Base-by-base conservation (phyloP, 1,140 invertebrate genomes). In the Mercenaria mercenaria region DNA sequence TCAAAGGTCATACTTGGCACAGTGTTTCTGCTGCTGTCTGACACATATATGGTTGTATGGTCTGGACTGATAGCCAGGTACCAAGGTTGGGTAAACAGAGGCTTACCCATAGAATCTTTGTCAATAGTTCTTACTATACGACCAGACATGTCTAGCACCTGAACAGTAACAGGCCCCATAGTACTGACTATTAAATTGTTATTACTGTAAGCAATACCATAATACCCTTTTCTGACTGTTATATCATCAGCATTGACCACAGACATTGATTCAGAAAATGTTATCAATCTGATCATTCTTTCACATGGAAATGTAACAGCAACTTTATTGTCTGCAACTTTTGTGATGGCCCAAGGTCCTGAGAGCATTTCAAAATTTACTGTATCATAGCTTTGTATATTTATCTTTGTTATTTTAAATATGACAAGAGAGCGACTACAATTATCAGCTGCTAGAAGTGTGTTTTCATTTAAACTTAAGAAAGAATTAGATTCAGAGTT, bases 231-330 rank as follows among this genome's bases (percentile, higher is more conserved):
- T 1, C 56, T 20, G 4, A 59, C 79, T 82, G 32, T 15, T n/a
- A 82, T 64, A 56, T 79, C 50, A 3, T 50, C 43, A 50, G 23
- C 34, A 50, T 10, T 50, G 20, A 13, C 34, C n/a, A 50, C 43
- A 3, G 18, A 0, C 50, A 50, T 79, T 23, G 6, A n/a, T 76
- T 50, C 39, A 8, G 72, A 43, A 18, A 76, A 39, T n/a, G 37
- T 20, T 32, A 43, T n/a, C 2, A 76, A 2, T 13, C 26, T n/a
- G 1, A 76, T 8, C 18, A n/a, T 47, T 10, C n/a, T 18, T 41
- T 26, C 26, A 67, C 41, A 3, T 2, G 74, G 74, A 79, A 79
- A 56, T 79, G 74, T 79, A 52, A 79, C 26, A 18, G 50, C 50
- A 18, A 34, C 26, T 79, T 47, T 47, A 56, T 56, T 32, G 18